Conservation (phyloP, 2,113 vertebrate genomes). For the Chlamydotis undulata region DNA sequence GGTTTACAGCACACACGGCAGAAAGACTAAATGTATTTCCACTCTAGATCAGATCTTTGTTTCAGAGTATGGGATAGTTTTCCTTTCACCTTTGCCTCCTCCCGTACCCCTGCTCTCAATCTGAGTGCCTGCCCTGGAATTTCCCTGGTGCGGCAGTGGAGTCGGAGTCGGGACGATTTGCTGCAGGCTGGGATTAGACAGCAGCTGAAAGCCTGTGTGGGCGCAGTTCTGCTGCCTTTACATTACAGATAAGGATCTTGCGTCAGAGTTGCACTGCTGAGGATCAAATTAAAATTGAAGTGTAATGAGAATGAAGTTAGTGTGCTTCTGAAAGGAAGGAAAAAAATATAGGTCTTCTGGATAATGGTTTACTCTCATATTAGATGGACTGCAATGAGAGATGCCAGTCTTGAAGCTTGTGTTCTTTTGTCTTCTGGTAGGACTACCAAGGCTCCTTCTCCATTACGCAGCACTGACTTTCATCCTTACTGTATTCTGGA, state of each 20-base stretch:
- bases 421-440: not conserved
- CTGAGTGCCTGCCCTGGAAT: not conserved
- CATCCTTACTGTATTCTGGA: not conserved
- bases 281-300: not conserved
- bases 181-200: not conserved
- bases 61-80: not conserved
- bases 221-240: not conserved
- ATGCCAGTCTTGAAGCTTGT: not conserved
- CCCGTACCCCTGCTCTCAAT: not conserved
- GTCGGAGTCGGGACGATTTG: not conserved
- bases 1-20: not conserved
- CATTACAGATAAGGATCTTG: not conserved
- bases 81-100: not conserved
- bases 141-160: not conserved
- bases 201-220: not conserved
- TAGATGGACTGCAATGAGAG: not conserved
- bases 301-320: not conserved
- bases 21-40: not conserved
- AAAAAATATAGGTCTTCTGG: not conserved
- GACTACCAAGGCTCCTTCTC: not conserved
- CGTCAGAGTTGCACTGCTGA: not conserved
- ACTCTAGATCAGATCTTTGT: not conserved
- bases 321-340: not conserved
- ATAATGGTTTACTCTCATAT: not conserved
- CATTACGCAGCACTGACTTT: not conserved